Conservation (phyloP, 2,888 invertebrate genomes). For the Harpalus rufipes region DNA sequence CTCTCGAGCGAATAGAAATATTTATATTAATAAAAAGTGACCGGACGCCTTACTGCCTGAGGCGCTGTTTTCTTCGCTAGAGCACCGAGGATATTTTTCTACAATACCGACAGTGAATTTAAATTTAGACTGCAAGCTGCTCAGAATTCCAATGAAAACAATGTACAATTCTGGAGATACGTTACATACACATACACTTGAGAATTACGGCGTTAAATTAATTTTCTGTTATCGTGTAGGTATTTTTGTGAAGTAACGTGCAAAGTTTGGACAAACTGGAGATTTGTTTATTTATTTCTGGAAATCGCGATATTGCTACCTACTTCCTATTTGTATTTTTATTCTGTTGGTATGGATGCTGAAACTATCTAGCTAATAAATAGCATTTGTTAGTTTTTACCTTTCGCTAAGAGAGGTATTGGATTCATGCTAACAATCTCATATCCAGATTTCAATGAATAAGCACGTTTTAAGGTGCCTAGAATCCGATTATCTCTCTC, state of each 20-base stretch:
- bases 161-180: neutral
- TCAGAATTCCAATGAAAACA: conserved; percentile 22
- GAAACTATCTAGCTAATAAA: neutral
- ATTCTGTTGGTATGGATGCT: neutral
- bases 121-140: neutral
- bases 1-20: conserved; percentile 50
- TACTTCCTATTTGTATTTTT: neutral
- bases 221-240: conserved; percentile 6
- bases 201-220: conserved; percentile 5
- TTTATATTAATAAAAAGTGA: conserved; percentile 60
- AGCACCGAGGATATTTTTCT: conserved; percentile 20
- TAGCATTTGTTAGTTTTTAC: neutral
- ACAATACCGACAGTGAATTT: conserved; percentile 14
- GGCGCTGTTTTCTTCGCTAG: neutral
- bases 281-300: neutral
- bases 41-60: conserved; percentile 33
- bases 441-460: too few relatives aligned
- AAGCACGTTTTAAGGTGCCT: too few relatives aligned
- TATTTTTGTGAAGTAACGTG: neutral
- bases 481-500: too few relatives aligned
- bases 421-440: too few relatives aligned
- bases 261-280: neutral
- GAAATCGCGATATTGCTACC: neutral
- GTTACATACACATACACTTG: neutral
- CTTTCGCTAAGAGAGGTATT: too few relatives aligned